These are phyloP conservation scores for Hippocampus guttulatus DNA, from an alignment of 2,113 vertebrate genomes.

Conservation along the genomic window DNA sequence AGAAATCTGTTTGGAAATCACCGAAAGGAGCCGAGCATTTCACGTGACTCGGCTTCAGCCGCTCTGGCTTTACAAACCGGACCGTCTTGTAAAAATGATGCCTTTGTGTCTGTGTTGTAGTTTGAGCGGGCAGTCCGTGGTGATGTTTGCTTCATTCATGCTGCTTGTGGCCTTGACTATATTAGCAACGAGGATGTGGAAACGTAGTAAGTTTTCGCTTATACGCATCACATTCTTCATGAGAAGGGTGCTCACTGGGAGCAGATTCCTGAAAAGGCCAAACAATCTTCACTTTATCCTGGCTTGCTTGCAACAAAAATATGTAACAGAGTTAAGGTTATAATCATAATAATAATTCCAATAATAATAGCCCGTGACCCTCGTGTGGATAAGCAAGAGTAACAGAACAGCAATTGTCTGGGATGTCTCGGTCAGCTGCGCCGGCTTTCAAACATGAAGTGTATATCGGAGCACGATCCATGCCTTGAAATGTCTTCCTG, in stretches of 20 bases:
- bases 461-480: neutral
- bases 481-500: neutral
- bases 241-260: neutral
- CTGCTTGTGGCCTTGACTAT: conserved; percentile 33
- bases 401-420: too few relatives aligned
- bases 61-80: neutral
- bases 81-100: neutral
- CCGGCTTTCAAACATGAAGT: too few relatives aligned
- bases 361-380: too few relatives aligned
- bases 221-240: neutral
- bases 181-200: conserved; percentile 38
- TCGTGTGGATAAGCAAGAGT: too few relatives aligned
- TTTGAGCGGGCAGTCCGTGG: conserved; percentile 32
- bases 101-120: conserved; percentile 42
- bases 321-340: too few relatives aligned
- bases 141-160: conserved; percentile 35
- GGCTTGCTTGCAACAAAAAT: neutral
- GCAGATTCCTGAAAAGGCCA: neutral
- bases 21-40: neutral
- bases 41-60: neutral
- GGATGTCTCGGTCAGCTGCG: too few relatives aligned
- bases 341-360: too few relatives aligned
- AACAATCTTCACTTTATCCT: neutral
- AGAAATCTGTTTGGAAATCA: neutral
- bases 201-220: conserved; percentile 48